Percentiles rank a stretch among this genome's conserved stretches.
Conservation (phyloP, 2,888 invertebrate genomes). For the Pseudoips prasinana region DNA sequence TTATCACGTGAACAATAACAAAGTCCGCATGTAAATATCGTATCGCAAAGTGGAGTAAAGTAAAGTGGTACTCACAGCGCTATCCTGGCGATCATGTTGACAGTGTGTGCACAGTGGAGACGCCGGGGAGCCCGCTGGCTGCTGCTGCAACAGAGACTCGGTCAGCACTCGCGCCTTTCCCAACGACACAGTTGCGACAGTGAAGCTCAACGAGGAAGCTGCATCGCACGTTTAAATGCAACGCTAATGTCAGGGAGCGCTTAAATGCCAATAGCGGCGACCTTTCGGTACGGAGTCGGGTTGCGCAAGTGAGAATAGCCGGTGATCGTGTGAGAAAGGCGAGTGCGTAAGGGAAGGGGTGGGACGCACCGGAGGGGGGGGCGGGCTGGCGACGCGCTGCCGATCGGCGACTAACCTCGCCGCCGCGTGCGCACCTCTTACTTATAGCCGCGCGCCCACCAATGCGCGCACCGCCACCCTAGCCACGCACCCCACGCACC, state of each 20-base stretch:
- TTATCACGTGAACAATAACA: constrained; percentile 22
- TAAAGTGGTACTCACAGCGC: constrained; percentile 63
- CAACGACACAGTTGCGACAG: constrained; percentile 76
- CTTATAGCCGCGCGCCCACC: constrained; percentile 76
- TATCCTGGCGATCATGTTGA: constrained; percentile 66
- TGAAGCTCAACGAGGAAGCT: constrained; percentile 78
- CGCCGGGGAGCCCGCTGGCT: constrained; percentile 61
- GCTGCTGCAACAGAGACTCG: constrained; percentile 75
- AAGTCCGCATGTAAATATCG: too few species aligned
- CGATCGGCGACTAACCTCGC: constrained; percentile 79
- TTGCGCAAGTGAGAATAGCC: constrained; percentile 78
- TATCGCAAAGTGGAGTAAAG: background rate
- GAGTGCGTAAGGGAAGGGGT: constrained; percentile 56
- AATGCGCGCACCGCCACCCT: constrained; percentile 26
- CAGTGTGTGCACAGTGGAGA: constrained; percentile 39
- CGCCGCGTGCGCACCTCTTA: constrained; percentile 72
- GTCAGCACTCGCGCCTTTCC: constrained; percentile 78
- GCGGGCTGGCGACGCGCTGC: constrained; percentile 72
- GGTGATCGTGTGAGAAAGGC: constrained; percentile 75
- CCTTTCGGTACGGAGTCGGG: constrained; percentile 72
- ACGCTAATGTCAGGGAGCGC: constrained; percentile 80
- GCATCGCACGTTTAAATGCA: constrained; percentile 78
- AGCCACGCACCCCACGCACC: constrained; percentile 18
- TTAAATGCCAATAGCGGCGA: constrained; percentile 80
- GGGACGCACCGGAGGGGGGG: constrained; percentile 61